Base-by-base conservation (phyloP, 2,888 invertebrate genomes). In the Carabus problematicus region DNA sequence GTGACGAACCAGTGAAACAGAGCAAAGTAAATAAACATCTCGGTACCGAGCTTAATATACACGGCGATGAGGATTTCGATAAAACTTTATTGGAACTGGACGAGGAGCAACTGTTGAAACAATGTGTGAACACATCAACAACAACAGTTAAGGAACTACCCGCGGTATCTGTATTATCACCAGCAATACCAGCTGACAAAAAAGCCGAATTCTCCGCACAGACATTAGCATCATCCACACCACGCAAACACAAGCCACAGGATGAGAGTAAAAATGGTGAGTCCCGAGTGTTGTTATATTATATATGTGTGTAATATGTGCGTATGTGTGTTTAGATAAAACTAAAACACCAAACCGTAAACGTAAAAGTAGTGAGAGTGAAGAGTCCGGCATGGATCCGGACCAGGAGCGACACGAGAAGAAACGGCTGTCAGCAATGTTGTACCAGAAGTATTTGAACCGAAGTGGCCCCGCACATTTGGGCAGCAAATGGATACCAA, bases 401-500 rank as follows among this genome's bases (percentile, higher is more conserved):
- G 91, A 89, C 80, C 89, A 91, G 79, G 90, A 91, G 73, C 84
- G 87, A 14, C 85, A 87, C 77, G 90, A 91, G 76, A 88, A 88
- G 55, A 90, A 85, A 77, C 86, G 88, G 68, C 84, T 88, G 73
- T 85, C 87, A 0, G 87, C 88, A 0, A 85, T 85, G 45, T 81
- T 89, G 19, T 96, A 94, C 79, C 88, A 91, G 72, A 88, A 88
- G 73, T 96, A 90, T 79, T 84, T 93, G 71, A 88, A 92, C 73
- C 86, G 93, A 75, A 88, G 90, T 67, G 92, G 92, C 11, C 95
- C 95, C 0, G 87, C 89, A 75, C 88, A 94, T 83, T 89, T 91
- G 18, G 96, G 96, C 6, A 83, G 89, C 6, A 96, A 95, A 79
- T 88, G 91, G 79, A 86, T 94, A 68, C 96, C 95, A 2, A 87